These are phyloP conservation scores for Lithophane semibrunnea DNA, from an alignment of 2,888 invertebrate species.

Conservation along the genomic window DNA sequence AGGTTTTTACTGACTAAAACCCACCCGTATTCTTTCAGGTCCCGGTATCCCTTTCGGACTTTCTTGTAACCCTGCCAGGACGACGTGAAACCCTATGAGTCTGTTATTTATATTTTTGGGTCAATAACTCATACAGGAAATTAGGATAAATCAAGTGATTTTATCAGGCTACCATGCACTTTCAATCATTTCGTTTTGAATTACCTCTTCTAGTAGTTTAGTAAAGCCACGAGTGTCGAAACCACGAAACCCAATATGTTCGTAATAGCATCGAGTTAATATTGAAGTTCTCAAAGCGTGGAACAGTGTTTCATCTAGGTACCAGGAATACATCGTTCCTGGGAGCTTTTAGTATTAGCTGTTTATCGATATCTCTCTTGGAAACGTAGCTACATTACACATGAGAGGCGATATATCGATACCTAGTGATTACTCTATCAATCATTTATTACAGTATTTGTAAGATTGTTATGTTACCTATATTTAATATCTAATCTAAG, in stretches of 20 bases:
- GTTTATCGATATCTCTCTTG: background rate
- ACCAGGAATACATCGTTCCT: background rate
- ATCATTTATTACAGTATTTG: background rate
- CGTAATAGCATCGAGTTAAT: background rate
- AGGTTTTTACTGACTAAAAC: too few relatives aligned
- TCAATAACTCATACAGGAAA: too few relatives aligned
- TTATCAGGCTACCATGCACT: background rate
- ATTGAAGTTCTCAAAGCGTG: background rate
- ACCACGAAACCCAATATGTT: background rate
- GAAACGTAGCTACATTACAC: background rate
- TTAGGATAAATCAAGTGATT: background rate
- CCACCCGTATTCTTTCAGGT: too few relatives aligned
- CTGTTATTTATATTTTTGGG: too few relatives aligned
- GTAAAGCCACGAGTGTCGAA: background rate
- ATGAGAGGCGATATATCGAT: background rate
- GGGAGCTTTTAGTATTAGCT: background rate
- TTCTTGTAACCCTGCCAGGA: too few relatives aligned
- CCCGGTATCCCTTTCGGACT: too few relatives aligned
- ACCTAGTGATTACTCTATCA: background rate
- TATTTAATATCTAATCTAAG: background rate
- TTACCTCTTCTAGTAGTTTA: background rate
- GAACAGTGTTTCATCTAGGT: background rate
- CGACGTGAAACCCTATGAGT: too few relatives aligned
- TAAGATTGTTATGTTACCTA: background rate
- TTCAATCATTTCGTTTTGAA: background rate